Base-by-base conservation (phyloP, 2,888 invertebrate genomes). In the Ophion ellenae region DNA sequence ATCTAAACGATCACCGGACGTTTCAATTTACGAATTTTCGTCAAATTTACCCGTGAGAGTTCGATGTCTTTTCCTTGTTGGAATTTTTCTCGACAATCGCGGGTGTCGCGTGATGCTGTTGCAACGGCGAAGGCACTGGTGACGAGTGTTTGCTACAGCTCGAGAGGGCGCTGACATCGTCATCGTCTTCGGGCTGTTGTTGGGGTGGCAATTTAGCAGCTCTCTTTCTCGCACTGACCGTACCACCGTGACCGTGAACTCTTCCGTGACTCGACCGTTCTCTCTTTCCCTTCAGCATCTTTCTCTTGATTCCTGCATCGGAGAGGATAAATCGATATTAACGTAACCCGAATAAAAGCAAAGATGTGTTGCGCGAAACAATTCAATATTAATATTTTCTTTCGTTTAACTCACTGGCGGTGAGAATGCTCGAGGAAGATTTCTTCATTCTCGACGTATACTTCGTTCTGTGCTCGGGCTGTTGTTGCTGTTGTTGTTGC, bases 71-170 rank as follows among this genome's bases (percentile, higher is more conserved):
- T 79, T 94, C 94, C 89, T 93, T 94, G 79, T 91, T 88, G 82
- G 90, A 89, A 89, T 89, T 91, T 89, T 93, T 93, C 71, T 93
- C 91, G 24, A 86, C 84, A 40, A 80, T 83, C 40, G 87, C 77
- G 57, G 87, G 32, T 45, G 83, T 87, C 76, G 90, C 61, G 73
- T 86, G 85, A 70, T 85, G 89, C 80, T 91, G 91, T 83, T 93
- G 94, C 86, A 94, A 90, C 63, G 94, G 94, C 83, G 94, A 94
- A 91, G 94, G 95, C 90, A 94, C 94, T 90, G 95, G 95, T 83
- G 95, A 95, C 86, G 95, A 94, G 90, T 95, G 95, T 90, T 95
- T 95, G 93, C 95, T 95, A 64, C 95, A 94, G 87, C 93, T 93
- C 81, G 94, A 93, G 86, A 93, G 91, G 87, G 93, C 94, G 86